Conservation (phyloP, 2,797 vertebrate species). For the Spondyliosoma cantharus region DNA sequence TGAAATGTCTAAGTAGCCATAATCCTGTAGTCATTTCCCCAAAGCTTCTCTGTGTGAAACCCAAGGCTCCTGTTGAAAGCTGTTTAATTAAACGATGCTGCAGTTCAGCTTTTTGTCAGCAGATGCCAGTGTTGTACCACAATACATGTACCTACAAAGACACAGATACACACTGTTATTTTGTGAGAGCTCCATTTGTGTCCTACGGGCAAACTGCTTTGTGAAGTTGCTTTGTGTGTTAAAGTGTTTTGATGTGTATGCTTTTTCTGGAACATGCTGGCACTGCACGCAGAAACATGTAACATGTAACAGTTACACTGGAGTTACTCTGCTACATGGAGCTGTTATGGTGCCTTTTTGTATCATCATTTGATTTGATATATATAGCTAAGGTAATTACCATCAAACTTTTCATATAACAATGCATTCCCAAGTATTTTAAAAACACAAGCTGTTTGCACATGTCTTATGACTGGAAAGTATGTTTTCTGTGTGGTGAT, state of each 20-base stretch:
- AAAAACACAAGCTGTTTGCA: background rate
- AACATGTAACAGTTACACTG: background rate
- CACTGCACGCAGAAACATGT: background rate
- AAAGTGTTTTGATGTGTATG: background rate
- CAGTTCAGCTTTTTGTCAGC: slow-evolving; percentile 56
- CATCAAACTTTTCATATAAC: background rate
- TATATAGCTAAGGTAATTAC: background rate
- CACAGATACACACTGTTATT: background rate
- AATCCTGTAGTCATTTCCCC: slow-evolving; percentile 38
- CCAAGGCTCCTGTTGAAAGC: background rate
- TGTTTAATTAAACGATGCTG: slow-evolving; percentile 9
- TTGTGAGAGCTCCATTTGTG: background rate
- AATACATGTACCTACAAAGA: background rate
- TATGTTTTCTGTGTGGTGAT: background rate
- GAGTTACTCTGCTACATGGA: background rate
- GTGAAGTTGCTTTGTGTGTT: background rate
- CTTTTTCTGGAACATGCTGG: background rate
- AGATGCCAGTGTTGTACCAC: slow-evolving; percentile 70
- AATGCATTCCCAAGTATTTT: background rate
- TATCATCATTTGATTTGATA: background rate
- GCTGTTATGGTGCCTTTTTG: background rate
- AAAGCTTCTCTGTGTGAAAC: slow-evolving; percentile 22
- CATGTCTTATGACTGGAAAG: background rate
- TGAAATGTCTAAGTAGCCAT: slow-evolving; percentile 13
- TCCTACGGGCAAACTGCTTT: background rate